These are phyloP conservation scores for Chloroceryle amazona DNA, from an alignment of 2,797 vertebrate genomes.

Conservation along the genomic window DNA sequence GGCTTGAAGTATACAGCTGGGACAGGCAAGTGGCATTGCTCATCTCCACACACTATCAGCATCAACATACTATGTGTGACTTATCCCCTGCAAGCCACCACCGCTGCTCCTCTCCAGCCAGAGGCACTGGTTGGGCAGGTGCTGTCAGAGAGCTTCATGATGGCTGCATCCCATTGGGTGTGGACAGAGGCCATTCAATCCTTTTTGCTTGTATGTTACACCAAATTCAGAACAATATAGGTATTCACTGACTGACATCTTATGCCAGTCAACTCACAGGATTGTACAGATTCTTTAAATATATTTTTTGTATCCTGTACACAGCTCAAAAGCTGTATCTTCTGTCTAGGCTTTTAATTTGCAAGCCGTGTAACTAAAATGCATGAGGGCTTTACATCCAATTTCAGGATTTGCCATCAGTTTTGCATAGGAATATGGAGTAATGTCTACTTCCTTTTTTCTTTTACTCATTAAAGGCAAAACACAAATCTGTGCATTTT, in stretches of 20 bases:
- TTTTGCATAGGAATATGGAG: not conserved
- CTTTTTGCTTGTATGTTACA: not conserved
- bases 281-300: not conserved
- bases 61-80: not conserved
- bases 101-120: not conserved
- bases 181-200: not conserved
- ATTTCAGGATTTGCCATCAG: not conserved
- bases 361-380: not conserved
- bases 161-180: not conserved
- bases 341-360: not conserved
- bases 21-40: not conserved
- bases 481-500: constrained; percentile 55
- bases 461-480: constrained; percentile 21
- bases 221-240: not conserved
- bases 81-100: not conserved
- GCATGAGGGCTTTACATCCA: not conserved
- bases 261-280: not conserved
- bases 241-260: not conserved
- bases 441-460: not conserved
- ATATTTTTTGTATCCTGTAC: not conserved
- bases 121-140: not conserved
- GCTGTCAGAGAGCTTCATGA: not conserved
- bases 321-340: not conserved
- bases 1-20: not conserved
- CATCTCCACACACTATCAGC: not conserved